Evolutionary conservation across 2,888 invertebrate species (phyloP).

Genomic region (Hecatera dysodea): DNA sequence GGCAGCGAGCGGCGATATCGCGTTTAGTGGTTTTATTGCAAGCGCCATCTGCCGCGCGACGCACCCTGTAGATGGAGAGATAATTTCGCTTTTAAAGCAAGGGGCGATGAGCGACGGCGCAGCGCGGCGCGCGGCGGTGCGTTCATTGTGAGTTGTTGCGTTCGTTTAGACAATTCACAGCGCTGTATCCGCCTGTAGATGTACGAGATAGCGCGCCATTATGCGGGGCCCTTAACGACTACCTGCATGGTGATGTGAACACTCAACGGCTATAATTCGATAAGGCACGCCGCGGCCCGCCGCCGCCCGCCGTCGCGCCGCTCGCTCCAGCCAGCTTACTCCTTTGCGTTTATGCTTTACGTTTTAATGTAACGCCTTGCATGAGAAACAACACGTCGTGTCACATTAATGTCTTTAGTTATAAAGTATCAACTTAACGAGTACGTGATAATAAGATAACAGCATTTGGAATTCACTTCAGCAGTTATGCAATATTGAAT

Average conservation of each 20-base stretch:
- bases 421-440: conserved; percentile 18
- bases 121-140: conserved; percentile 76
- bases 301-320: conserved; percentile 53
- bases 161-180: conserved; percentile 87
- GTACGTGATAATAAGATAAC: conserved; percentile 32
- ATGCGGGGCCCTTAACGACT: conserved; percentile 81
- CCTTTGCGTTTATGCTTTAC: conserved; percentile 46
- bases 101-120: conserved; percentile 71
- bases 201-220: conserved; percentile 82
- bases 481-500: conserved; percentile 29
- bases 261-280: conserved; percentile 82
- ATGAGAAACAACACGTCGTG: conserved; percentile 47
- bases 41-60: conserved; percentile 89
- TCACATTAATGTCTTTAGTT: conserved; percentile 32
- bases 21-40: conserved; percentile 91
- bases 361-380: conserved; percentile 49
- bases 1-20: conserved; percentile 88
- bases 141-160: conserved; percentile 85
- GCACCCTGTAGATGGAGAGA: conserved; percentile 87
- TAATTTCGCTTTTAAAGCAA: conserved; percentile 87
- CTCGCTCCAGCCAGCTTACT: conserved; percentile 45
- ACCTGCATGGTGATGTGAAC: conserved; percentile 79
- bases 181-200: conserved; percentile 81
- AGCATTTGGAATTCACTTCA: conserved; percentile 36
- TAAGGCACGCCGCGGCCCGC: conserved; percentile 75